A percentile compares a stretch with the other conserved stretches of the same genome.
Conservation (phyloP, 1,140 invertebrate species). For the Hermetia illucens region DNA sequence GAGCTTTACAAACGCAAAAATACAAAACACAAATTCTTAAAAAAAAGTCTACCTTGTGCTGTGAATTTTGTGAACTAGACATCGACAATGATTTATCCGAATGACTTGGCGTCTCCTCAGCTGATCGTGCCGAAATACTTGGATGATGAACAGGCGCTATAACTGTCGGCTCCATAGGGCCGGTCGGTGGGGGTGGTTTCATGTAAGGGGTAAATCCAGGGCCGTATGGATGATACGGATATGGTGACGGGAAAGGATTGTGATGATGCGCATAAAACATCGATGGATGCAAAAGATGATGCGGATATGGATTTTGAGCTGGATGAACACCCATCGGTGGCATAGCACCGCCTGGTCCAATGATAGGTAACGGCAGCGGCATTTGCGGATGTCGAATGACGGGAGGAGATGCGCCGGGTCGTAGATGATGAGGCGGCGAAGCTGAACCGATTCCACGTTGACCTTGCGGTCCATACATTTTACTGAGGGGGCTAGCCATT, state of each 20-base stretch:
- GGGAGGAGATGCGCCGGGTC: constrained; percentile 28
- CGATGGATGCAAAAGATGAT: constrained; percentile 28
- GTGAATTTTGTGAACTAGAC: neutral
- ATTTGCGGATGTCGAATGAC: constrained; percentile 30
- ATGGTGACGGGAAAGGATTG: constrained; percentile 28
- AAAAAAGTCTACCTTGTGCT: constrained; percentile 1
- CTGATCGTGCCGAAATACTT: constrained; percentile 14
- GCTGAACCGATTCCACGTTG: constrained; percentile 27
- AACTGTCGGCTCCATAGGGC: constrained; percentile 19
- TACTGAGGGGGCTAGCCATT: constrained; percentile 29
- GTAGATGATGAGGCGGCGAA: constrained; percentile 28
- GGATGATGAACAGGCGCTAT: constrained; percentile 26
- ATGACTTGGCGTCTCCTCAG: constrained; percentile 3
- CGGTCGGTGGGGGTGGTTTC: constrained; percentile 24
- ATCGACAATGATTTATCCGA: constrained; percentile 2
- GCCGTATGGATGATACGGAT: constrained; percentile 27
- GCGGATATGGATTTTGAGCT: constrained; percentile 28
- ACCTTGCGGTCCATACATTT: constrained; percentile 25
- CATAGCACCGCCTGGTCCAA: constrained; percentile 24
- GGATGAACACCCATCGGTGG: constrained; percentile 28
- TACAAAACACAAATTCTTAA: no score
- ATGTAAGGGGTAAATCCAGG: constrained; percentile 28
- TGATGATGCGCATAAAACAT: constrained; percentile 29
- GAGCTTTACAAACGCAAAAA: no score
- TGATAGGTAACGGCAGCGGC: constrained; percentile 25